Evolutionary conservation across 1,140 invertebrate genomes (phyloP).

Genomic region (Orchesella cincta): DNA sequence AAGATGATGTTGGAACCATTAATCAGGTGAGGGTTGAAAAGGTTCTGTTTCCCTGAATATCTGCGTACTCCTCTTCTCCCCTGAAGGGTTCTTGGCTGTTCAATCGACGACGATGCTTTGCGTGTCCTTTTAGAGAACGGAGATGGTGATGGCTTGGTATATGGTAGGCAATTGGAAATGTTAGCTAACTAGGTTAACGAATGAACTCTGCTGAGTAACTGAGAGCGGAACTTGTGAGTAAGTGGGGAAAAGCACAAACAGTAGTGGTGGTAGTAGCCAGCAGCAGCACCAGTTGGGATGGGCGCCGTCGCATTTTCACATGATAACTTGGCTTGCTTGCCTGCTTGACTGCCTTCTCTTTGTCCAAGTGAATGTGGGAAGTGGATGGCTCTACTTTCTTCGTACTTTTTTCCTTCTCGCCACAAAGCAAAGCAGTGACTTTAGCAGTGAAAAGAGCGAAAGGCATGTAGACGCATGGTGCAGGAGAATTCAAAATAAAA

Average conservation of each 20-base stretch:
- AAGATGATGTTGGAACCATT: no score
- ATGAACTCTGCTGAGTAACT: conserved; percentile 37
- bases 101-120: no score
- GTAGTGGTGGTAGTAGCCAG: background rate
- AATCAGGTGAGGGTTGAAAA: no score
- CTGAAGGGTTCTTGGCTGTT: no score
- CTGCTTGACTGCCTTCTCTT: conserved; percentile 7
- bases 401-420: background rate
- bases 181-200: conserved; percentile 38
- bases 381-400: background rate
- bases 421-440: background rate
- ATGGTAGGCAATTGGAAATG: background rate
- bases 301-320: conserved; percentile 38
- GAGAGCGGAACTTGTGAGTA: conserved; percentile 24
- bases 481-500: background rate
- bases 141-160: no score
- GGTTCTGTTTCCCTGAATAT: no score
- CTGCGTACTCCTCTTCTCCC: no score
- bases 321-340: conserved; percentile 8
- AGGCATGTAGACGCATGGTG: background rate
- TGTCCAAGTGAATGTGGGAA: conserved; percentile 22
- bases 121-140: no score
- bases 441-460: background rate
- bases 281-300: conserved; percentile 1
- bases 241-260: conserved; percentile 19